A percentile compares a stretch with the other conserved stretches of the same genome.
Conservation (phyloP, 2,113 vertebrate genomes). For the Antechinus stuartii region DNA sequence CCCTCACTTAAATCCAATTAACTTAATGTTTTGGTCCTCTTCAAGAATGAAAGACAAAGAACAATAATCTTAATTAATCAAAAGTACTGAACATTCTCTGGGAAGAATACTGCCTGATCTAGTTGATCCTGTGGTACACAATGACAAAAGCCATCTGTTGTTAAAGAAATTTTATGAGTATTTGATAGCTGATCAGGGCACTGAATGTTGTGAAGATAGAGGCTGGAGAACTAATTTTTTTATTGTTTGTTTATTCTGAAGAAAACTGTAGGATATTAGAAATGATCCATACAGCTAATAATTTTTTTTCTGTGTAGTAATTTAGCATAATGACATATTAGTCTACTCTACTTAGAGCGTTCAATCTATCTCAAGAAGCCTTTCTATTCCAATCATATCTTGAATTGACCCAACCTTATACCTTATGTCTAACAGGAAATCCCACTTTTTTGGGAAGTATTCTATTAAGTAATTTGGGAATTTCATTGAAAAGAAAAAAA, state of each 20-base stretch:
- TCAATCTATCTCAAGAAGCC: not conserved
- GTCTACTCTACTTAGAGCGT: not conserved
- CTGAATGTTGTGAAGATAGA: not conserved
- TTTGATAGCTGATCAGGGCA: not conserved
- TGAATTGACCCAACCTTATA: not conserved
- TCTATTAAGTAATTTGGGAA: not conserved
- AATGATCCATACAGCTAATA: not conserved
- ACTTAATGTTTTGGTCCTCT: no score
- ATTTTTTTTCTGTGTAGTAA: not conserved
- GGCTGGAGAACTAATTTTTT: not conserved
- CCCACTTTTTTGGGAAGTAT: not conserved
- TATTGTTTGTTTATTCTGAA: not conserved
- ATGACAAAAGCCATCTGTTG: not conserved
- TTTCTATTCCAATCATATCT: not conserved
- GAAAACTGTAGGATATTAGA: not conserved
- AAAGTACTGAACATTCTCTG: not conserved
- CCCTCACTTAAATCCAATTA: no score
- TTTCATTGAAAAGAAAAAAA: not conserved
- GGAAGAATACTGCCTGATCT: not conserved
- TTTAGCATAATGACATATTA: not conserved
- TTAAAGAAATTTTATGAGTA: not conserved
- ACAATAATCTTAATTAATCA: not conserved
- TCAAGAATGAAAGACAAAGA: no score
- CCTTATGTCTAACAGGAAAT: not conserved
- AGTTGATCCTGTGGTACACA: not conserved